Evolutionary conservation across 2,113 vertebrate species (phyloP), one percentile per base, ranked within the genome.

Genomic region (Enhydra lutris): DNA sequence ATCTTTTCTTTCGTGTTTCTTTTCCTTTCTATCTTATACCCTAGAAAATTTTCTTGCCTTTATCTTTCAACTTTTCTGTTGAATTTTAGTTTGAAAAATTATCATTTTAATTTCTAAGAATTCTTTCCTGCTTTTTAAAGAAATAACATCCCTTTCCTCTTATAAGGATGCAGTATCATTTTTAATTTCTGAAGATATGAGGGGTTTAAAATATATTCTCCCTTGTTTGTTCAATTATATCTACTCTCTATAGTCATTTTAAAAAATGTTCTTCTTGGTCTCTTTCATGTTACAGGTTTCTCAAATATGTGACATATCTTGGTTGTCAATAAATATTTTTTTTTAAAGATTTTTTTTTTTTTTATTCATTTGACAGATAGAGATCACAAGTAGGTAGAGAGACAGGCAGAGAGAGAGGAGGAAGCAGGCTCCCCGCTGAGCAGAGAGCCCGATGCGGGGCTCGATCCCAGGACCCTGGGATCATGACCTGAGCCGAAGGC

Each of bases 41-140:
- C 36, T 78, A 12, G n/a, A 63, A 71, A 3, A 8, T 47, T 84
- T 92, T 47, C 47, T 76, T 65, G 31, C 31, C 74, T 57, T 86
- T 86, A 21, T 87, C 57, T 80, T 94, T 89, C 36, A 92, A 65
- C 4, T 8, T 36, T 76, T 79, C n/a, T 73, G 57, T 21, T 82
- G 59, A 88, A 59, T 88, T 97, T 93, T 95, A 89, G 76, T 94
- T 88, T 94, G 50, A 76, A 57, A 94, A 95, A 78, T 76, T 1
- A 47, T 45, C 42, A 85, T 92, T 95, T 96, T 91, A 61, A 50
- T 92, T 71, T 95, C 11, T 59, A 89, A 76, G 61, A 18, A 74
- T 59, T 89, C 3, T 83, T 83, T 96, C 39, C 91, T 83, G 18
- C 24, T 69, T 95, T 93, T 92, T 82, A 52, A 52, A 52, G 50